Evolutionary conservation across 2,113 vertebrate genomes (phyloP).

Genomic region (Cephalopterus ornatus): DNA sequence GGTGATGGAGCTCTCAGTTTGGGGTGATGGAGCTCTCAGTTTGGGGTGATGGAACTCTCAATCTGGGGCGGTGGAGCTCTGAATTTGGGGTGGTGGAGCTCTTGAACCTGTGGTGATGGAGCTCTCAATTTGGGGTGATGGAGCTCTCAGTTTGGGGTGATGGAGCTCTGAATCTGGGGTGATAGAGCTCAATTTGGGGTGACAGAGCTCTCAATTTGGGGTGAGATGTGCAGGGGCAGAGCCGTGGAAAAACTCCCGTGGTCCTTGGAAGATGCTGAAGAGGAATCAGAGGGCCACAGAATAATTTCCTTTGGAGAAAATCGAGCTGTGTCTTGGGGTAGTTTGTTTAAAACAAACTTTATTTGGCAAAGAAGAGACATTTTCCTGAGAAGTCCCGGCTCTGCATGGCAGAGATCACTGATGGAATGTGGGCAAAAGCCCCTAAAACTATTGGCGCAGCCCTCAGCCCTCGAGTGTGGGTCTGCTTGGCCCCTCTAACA

Average conservation of each 20-base stretch:
- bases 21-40: background rate
- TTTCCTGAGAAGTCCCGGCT: background rate
- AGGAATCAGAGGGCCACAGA: accelerated
- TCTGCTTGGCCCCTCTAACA: background rate
- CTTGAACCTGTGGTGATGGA: no score
- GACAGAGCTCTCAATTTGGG: background rate
- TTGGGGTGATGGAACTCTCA: background rate
- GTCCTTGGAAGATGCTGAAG: background rate
- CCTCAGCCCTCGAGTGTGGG: background rate
- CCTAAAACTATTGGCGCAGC: accelerated
- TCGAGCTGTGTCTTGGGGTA: accelerated
- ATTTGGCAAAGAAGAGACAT: background rate
- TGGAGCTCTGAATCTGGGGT: background rate
- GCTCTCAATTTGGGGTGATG: no score
- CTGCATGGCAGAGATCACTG: background rate
- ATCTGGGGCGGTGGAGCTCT: background rate
- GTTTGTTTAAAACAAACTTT: background rate
- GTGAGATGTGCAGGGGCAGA: background rate
- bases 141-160: background rate
- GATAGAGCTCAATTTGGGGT: no score
- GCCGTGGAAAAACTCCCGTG: background rate
- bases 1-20: background rate
- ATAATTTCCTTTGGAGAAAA: background rate
- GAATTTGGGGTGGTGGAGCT: background rate
- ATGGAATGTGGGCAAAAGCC: background rate